Evolutionary conservation across 2,113 vertebrate genomes (phyloP), one percentile per base, ranked within the genome.

Genomic region (Pandion haliaetus): DNA sequence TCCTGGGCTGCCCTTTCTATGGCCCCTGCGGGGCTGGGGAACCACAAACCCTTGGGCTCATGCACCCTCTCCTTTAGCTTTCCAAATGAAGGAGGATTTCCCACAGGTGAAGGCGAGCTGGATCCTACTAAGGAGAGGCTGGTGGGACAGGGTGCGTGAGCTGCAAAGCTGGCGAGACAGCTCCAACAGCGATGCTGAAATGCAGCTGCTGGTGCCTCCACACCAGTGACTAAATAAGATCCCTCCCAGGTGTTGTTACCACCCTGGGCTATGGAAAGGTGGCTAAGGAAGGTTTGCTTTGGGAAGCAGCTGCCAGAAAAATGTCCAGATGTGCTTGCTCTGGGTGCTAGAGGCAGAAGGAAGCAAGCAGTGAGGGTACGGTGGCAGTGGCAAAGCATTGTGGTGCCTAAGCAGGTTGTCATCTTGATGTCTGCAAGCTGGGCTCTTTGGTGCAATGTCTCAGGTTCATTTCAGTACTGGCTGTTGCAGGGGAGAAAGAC

Each of bases 21-120:
- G 12, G 18, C 16, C 17, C 25, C 29, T 2, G 0, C 1, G 2
- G 40, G 29, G 57, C 47, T 42, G 29, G 25, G 21, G 25, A 86
- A 52, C 36, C 28, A 31, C 83, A 94, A 10, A 66, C 29, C 17
- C 49, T 28, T 2, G 1, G 38, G 54, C 8, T 77, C 59, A n/a
- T 2, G 1, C 12, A 47, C 8, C 10, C 21, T 23, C 40, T 32
- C 1, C 0, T 42, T 78, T 7, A 3, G 15, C 31, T 72, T 81
- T 72, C 12, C 1, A 21, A 61, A n/a, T 4, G 9, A 26, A 50
- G 47, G 6, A 45, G 24, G 20, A 44, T 61, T 73, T 78, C 55
- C 40, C 3, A 5, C 9, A 65, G 58, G 18, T 26, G 26, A 9
- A 58, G 23, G 32, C 86, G 19, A 52, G 5, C 38, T 28, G 21